Evolutionary conservation across 2,888 invertebrate species (phyloP).

Genomic region (Ceriagrion tenellum): DNA sequence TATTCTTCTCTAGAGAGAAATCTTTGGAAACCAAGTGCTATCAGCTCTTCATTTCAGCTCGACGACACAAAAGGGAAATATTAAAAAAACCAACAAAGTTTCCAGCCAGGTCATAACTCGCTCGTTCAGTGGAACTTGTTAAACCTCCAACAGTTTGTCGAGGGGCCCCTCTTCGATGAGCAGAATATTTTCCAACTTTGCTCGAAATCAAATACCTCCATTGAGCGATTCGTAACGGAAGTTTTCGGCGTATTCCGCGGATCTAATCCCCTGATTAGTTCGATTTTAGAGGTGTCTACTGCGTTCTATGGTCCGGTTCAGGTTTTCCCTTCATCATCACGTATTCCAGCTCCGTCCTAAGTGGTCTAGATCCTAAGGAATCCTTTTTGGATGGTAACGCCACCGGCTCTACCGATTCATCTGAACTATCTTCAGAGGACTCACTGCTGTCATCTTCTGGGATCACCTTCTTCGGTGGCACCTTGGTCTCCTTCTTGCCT

Average conservation of each 20-base stretch:
- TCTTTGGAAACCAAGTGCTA: background rate
- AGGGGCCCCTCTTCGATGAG: background rate
- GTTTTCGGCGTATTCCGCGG: background rate
- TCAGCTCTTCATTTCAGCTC: background rate
- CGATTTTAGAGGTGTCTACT: background rate
- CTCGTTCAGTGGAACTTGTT: background rate
- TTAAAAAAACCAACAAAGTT: background rate
- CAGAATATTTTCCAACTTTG: background rate
- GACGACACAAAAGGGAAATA: background rate
- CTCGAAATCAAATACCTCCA: background rate
- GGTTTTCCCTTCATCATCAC: background rate
- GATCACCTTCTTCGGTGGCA: background rate
- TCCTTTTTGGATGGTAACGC: background rate
- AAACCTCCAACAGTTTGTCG: background rate
- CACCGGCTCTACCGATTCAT: background rate
- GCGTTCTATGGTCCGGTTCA: background rate
- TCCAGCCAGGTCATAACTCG: background rate
- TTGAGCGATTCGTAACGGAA: background rate
- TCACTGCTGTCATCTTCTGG: background rate
- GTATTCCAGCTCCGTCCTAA: constrained; percentile 22
- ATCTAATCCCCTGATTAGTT: background rate
- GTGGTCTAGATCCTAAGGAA: background rate
- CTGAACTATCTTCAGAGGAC: background rate
- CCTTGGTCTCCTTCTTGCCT: constrained; percentile 9
- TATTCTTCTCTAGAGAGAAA: background rate